phyloP scores from a whole-genome alignment of 2,113 vertebrate species.

The Anguilla japonica region DNA sequence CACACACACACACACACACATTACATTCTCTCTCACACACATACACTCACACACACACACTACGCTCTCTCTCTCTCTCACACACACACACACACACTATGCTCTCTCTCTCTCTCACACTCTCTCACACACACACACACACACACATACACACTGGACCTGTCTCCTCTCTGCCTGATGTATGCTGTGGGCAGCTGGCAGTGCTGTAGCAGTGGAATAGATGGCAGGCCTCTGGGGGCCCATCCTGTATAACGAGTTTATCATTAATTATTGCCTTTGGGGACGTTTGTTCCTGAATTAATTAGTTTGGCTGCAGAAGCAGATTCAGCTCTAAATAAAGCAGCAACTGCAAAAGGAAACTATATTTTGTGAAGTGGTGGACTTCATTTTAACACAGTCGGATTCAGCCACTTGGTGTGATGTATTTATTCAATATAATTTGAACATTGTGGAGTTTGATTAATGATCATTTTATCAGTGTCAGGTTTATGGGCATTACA shows the following conservation, averaged over 20 bases:
- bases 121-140: not conserved
- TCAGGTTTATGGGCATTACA: too few species aligned
- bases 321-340: slow-evolving; percentile 47
- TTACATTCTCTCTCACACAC: too few species aligned
- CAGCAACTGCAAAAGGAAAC: slow-evolving; percentile 44
- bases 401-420: too few species aligned
- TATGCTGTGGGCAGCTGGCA: slow-evolving; percentile 54
- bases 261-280: slow-evolving; percentile 72
- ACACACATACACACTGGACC: not conserved
- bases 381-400: not conserved
- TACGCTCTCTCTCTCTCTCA: too few species aligned
- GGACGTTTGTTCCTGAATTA: slow-evolving; percentile 69
- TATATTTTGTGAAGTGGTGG: slow-evolving; percentile 49
- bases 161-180: slow-evolving; percentile 43
- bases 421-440: too few species aligned
- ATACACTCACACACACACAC: too few species aligned
- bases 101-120: too few species aligned
- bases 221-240: slow-evolving; percentile 53
- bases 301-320: slow-evolving; percentile 58
- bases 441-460: too few species aligned
- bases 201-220: slow-evolving; percentile 56
- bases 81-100: too few species aligned
- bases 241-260: slow-evolving; percentile 67
- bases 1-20: too few species aligned
- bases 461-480: too few species aligned